Evolutionary conservation across 2,888 invertebrate species (phyloP).

Genomic region (Lomographa bimaculata): DNA sequence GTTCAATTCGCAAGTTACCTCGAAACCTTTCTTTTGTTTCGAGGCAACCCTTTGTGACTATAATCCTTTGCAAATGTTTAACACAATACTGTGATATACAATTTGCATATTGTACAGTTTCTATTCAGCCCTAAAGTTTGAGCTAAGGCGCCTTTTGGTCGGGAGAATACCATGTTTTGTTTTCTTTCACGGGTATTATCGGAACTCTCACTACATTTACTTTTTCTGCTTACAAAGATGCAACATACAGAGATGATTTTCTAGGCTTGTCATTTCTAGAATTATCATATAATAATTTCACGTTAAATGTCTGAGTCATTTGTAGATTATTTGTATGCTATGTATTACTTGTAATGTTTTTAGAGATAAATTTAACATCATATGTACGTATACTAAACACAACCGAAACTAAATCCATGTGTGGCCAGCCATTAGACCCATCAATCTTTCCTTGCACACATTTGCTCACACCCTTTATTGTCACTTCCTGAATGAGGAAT

Average conservation of each 20-base stretch:
- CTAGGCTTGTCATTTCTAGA: background rate
- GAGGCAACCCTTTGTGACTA: conserved; percentile 36
- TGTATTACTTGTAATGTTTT: too few relatives aligned
- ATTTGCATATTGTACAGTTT: conserved; percentile 49
- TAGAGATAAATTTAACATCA: too few relatives aligned
- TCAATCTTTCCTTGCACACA: conserved; percentile 23
- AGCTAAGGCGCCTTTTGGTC: conserved; percentile 15
- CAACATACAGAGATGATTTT: too few relatives aligned
- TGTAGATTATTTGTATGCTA: too few relatives aligned
- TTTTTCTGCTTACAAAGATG: background rate
- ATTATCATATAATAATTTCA: too few relatives aligned
- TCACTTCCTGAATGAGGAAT: conserved; percentile 21
- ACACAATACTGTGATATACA: conserved; percentile 35
- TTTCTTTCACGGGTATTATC: conserved; percentile 24
- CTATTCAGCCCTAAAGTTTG: conserved; percentile 23
- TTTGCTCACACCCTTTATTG: conserved; percentile 30
- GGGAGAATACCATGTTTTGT: conserved; percentile 19
- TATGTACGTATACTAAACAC: too few relatives aligned
- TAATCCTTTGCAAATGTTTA: conserved; percentile 47
- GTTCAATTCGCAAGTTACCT: conserved; percentile 39
- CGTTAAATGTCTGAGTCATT: too few relatives aligned
- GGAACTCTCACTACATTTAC: conserved; percentile 25
- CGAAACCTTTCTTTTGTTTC: conserved; percentile 34
- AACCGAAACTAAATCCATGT: conserved; percentile 12
- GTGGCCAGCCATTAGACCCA: conserved; percentile 26